Conservation (phyloP, 2,797 vertebrate genomes). For the Myotis daubentonii region DNA sequence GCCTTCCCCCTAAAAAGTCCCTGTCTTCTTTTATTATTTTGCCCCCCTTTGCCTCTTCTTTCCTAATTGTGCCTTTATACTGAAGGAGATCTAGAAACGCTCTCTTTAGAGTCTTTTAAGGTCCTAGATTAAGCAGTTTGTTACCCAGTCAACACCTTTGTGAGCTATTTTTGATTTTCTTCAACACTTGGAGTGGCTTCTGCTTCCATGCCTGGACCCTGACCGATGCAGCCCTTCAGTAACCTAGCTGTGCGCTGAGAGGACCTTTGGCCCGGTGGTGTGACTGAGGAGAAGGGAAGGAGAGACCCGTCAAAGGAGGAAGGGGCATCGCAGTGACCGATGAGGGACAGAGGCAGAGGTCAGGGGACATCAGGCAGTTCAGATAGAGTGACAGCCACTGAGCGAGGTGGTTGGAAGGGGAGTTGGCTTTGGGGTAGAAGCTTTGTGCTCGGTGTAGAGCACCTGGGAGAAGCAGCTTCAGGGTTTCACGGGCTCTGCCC, state of each 20-base stretch:
- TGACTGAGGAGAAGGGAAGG: neutral
- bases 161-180: conserved; percentile 67
- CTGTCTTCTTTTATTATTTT: neutral
- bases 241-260: neutral
- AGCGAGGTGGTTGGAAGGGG: neutral
- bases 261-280: neutral
- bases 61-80: neutral
- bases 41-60: neutral
- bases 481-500: neutral
- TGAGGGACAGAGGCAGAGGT: neutral
- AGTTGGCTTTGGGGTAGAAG: neutral
- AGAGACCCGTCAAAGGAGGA: neutral
- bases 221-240: neutral
- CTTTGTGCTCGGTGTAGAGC: neutral
- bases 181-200: neutral
- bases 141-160: conserved; percentile 37
- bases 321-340: neutral
- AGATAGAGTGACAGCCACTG: too few relatives aligned
- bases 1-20: neutral
- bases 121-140: neutral
- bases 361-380: neutral
- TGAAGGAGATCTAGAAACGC: neutral
- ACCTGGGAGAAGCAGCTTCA: neutral
- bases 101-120: conserved; percentile 4
- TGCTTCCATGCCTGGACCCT: neutral